These are phyloP conservation scores for Pocillopora meandrina DNA, from an alignment of 92 coral and sea anemone genomes.

Conservation along the genomic window DNA sequence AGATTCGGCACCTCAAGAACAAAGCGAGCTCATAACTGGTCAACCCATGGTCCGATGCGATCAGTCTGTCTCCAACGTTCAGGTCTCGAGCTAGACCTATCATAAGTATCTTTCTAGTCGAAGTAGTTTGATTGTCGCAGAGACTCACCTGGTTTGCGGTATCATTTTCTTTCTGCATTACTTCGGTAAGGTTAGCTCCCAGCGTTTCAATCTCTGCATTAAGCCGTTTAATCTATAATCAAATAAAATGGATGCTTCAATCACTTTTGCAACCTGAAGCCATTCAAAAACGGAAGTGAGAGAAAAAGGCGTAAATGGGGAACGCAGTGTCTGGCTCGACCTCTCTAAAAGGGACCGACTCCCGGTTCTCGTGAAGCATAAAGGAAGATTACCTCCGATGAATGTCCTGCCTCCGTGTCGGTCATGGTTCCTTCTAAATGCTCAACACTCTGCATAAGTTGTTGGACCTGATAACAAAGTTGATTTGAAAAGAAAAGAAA, in stretches of 20 bases:
- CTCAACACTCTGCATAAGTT: conserved; percentile 67
- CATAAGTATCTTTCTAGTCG: too few species aligned
- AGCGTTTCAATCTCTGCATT: conserved; percentile 87
- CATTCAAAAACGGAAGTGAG: not conserved
- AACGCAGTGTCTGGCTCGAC: too few species aligned
- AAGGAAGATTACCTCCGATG: conserved; percentile 66
- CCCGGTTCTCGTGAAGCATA: too few species aligned
- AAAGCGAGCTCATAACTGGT: too few species aligned
- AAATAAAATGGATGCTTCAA: not conserved
- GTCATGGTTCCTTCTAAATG: conserved; percentile 65
- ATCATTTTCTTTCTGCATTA: conserved; percentile 77
- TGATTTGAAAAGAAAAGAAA: not conserved
- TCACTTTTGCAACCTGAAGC: too few species aligned
- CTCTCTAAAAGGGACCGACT: too few species aligned
- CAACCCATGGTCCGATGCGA: too few species aligned
- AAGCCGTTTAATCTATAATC: conserved; percentile 64
- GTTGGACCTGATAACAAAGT: conserved; percentile 57
- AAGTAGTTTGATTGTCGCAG: too few species aligned
- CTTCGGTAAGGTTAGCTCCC: conserved; percentile 80
- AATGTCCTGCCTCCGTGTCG: conserved; percentile 54
- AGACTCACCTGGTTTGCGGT: conserved; percentile 67
- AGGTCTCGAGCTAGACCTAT: too few species aligned
- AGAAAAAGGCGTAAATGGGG: too few species aligned
- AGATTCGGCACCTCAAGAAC: too few species aligned
- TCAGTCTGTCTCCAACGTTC: too few species aligned